Base-by-base conservation (phyloP, 1,140 invertebrate genomes). In the Pachyrhynchus sulphureomaculatus region DNA sequence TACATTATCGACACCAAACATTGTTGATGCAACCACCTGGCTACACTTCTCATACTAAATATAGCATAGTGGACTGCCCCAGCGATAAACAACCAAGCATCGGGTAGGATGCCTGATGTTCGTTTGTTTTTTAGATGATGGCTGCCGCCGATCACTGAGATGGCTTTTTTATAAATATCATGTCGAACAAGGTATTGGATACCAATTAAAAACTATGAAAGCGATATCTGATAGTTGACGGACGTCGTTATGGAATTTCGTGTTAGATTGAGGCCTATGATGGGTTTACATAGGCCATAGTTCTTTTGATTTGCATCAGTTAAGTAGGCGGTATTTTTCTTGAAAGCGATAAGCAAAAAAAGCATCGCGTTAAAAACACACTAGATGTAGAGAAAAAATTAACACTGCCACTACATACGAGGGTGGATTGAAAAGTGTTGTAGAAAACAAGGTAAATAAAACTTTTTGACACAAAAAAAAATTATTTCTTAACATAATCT, bases 121-220 rank as follows among this genome's bases (percentile, higher is more conserved):
- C 48, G 32, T 52, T 52, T 52, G 48, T 52, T 52, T 52, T 52
- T 23, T 52, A 12, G 41, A 44, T 18, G 29, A 52, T 52, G 48
- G 48, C 48, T 12, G 48, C 48, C 26, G 32, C 32, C 48, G 47
- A 52, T 45, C 34, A 39, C 18, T 37, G 54, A 21, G 52, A 56
- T 10, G 10, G 54, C 44, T 49, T 49, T 57, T 47, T 29, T 29
- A 58, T 63, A 63, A 63, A 59, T 60, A 64, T 59, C 62, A 60
- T 64, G 62, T 64, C 49, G 21, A 23, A 64, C 62, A 60, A 60
- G 56, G 37, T 44, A 64, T 64, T 60, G 62, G 55, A 47, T 54
- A 60, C 56, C 62, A 64, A 64, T 64, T 64, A 60, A 64, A 64
- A 64, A 48, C 41, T 60, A 60, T 53, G 44, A 64, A 59, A 60